Evolutionary conservation across 2,797 vertebrate genomes (phyloP), one percentile per base, ranked within the genome.

Genomic region (Chlorospingus flavigularis): DNA sequence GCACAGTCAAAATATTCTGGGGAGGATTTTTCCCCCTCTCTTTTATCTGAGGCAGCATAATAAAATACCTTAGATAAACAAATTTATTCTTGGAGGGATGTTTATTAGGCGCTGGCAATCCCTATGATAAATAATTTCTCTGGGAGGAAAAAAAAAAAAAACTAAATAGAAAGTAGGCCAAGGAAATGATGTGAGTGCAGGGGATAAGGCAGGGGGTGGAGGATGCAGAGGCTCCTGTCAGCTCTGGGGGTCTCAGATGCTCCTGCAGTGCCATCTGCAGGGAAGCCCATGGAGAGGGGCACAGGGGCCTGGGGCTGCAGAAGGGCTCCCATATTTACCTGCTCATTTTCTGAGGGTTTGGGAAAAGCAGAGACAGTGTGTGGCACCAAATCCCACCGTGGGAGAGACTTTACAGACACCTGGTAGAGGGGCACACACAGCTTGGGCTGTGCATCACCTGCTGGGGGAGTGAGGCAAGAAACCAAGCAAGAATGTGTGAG

Each of bases 41-140:
- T 94, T 96, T 96, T 94, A 95, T 96, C 96, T 94, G 86, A 94
- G 76, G 90, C 94, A 94, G 95, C 91, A 85, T 96, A 96, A 96
- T 95, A 94, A 97, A 97, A 97, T 86, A 95, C 95, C 95, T 97
- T 94, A 95, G 94, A 96, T 96, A 96, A 97, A 96, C 96, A 96
- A 96, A 96, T 97, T 95, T 96, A 92, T 97, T 97, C 96, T 97
- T 94, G 72, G 72, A 95, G 92, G 95, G 91, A 92, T 96, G 93
- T 96, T 97, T 95, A 95, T 94, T 95, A 90, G 88, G 90, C 3
- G 0, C 87, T 88, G 88, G 83, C 90, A 89, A 93, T 95, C 89
- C 92, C 65, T 85, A 72, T 21, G 23, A 96, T 96, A 96, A 97
- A 97, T 96, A 97, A 96, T 96, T 96, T 96, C 93, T 92, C 90